Conservation (phyloP, 2,797 vertebrate genomes). For the Muraenolepis orangiensis region DNA sequence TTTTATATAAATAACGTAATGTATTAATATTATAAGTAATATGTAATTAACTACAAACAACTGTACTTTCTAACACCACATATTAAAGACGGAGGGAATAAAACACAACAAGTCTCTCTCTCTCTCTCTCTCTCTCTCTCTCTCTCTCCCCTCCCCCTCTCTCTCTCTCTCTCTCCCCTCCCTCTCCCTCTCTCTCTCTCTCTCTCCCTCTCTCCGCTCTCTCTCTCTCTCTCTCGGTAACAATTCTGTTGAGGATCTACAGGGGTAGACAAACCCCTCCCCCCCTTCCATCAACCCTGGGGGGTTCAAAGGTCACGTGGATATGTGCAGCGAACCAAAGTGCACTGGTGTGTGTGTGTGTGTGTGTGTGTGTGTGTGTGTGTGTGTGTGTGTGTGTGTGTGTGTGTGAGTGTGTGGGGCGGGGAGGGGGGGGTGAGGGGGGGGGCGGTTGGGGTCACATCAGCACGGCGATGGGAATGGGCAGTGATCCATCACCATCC, state of each 20-base stretch:
- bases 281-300: conserved; percentile 24
- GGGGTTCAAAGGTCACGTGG: conserved; percentile 46
- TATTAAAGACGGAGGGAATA: background rate
- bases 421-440: no score
- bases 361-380: no score
- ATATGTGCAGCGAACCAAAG: conserved; percentile 43
- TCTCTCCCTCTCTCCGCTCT: no score
- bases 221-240: no score
- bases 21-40: no score
- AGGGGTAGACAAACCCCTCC: conserved; percentile 7
- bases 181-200: no score
- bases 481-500: conserved; percentile 53
- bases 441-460: conserved; percentile 42
- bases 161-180: no score
- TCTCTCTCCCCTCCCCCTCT: no score
- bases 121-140: no score
- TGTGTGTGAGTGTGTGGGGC: no score
- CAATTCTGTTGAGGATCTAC: background rate
- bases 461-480: conserved; percentile 27
- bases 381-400: no score
- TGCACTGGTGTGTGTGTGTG: conserved; percentile 22
- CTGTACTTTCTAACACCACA: background rate
- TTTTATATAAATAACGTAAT: no score
- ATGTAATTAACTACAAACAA: background rate
- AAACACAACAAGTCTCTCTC: background rate